Evolutionary conservation across 2,797 vertebrate species (phyloP).

Genomic region (Silurus aristotelis): DNA sequence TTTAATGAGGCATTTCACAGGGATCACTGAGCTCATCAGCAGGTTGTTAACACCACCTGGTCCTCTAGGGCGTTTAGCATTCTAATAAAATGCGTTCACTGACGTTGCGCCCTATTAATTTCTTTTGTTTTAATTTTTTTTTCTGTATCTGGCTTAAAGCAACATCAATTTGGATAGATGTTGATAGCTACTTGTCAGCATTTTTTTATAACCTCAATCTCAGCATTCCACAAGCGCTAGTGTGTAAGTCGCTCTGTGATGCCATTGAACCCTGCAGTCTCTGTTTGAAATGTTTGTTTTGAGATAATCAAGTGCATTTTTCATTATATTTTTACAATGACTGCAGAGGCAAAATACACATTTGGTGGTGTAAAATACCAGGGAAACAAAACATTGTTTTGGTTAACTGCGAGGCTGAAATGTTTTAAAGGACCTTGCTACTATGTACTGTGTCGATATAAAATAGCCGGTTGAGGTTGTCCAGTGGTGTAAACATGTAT

Average conservation of each 20-base stretch:
- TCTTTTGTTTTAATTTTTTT: background rate
- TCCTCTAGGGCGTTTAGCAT: background rate
- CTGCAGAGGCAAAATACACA: background rate
- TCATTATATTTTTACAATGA: background rate
- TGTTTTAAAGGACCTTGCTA: slow-evolving; percentile 5
- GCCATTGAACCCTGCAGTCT: slow-evolving; percentile 11
- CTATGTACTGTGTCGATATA: background rate
- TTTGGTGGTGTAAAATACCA: slow-evolving; percentile 3
- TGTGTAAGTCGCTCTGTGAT: slow-evolving; percentile 21
- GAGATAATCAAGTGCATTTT: background rate
- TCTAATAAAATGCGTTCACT: background rate
- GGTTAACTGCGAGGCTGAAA: slow-evolving; percentile 2
- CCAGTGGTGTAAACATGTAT: background rate
- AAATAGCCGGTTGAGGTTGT: background rate
- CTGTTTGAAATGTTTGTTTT: background rate
- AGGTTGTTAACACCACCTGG: background rate
- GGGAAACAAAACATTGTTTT: background rate
- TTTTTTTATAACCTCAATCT: slow-evolving; percentile 18
- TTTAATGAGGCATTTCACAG: slow-evolving; percentile 20
- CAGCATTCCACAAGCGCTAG: slow-evolving; percentile 35
- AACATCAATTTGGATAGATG: background rate
- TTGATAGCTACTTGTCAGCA: slow-evolving; percentile 34
- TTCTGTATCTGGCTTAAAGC: background rate
- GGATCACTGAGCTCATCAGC: background rate
- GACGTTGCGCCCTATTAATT: background rate